These are phyloP conservation scores for Macquaria ambigua DNA, from an alignment of 2,113 vertebrate species.

Conservation along the genomic window DNA sequence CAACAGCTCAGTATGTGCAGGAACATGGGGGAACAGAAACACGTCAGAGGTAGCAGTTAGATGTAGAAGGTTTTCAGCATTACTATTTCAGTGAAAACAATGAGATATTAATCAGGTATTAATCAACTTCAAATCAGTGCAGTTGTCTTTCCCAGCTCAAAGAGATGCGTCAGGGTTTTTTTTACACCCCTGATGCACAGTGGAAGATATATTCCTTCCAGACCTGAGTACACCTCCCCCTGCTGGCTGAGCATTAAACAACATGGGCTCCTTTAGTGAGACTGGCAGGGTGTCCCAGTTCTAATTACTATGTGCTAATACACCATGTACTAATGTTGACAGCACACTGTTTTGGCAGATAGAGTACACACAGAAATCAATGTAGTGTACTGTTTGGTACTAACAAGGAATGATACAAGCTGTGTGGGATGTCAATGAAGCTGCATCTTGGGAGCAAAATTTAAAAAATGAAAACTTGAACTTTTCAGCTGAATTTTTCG, in stretches of 20 bases:
- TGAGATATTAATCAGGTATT: not conserved
- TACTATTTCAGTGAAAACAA: not conserved
- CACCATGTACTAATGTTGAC: constrained; percentile 49
- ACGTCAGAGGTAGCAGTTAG: not conserved
- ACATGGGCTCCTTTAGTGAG: constrained; percentile 41
- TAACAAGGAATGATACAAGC: constrained; percentile 28
- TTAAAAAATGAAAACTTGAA: not conserved
- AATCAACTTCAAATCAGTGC: not conserved
- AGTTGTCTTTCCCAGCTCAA: constrained; percentile 5
- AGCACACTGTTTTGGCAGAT: constrained; percentile 54
- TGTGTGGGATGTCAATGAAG: not conserved
- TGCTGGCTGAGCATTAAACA: constrained; percentile 72
- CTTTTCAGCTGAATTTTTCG: not conserved
- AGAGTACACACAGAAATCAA: constrained; percentile 18
- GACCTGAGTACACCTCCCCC: constrained; percentile 40
- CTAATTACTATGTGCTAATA: constrained; percentile 49
- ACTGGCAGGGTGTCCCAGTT: constrained; percentile 58
- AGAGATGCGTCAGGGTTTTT: constrained; percentile 6
- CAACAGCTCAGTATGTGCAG: not conserved
- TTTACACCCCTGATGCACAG: constrained; percentile 6
- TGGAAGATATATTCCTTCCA: constrained; percentile 32
- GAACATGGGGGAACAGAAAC: not conserved
- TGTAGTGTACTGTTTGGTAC: constrained; percentile 28
- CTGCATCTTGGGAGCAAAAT: not conserved
- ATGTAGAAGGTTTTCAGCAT: not conserved